Percentiles rank a stretch among this genome's conserved stretches.
Conservation (phyloP, 2,113 vertebrate species). For the Rhinoderma darwinii region DNA sequence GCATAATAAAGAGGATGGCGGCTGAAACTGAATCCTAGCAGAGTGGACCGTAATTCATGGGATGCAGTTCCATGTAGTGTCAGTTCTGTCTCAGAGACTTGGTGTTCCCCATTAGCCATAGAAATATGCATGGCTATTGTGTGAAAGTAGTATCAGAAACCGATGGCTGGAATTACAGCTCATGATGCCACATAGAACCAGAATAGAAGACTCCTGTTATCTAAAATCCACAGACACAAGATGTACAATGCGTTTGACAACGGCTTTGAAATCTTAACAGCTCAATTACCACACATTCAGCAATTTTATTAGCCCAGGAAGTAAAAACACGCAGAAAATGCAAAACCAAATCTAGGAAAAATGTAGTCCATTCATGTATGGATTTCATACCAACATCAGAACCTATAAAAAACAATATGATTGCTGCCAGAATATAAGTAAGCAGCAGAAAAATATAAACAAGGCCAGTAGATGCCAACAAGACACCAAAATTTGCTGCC, state of each 20-base stretch:
- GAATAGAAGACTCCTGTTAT: slow-evolving; percentile 25
- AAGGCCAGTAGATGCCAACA: too few species aligned
- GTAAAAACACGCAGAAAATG: too few species aligned
- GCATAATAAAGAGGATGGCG: slow-evolving; percentile 5
- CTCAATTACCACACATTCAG: neutral
- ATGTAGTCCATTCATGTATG: neutral
- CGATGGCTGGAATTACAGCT: slow-evolving; percentile 18
- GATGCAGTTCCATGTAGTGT: slow-evolving; percentile 19
- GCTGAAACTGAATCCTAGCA: neutral
- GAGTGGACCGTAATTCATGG: slow-evolving; percentile 25
- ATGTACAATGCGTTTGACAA: slow-evolving; percentile 8
- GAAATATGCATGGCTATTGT: slow-evolving; percentile 13
- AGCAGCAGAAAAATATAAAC: too few species aligned
- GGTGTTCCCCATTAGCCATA: slow-evolving; percentile 8
- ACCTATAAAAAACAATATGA: too few species aligned
- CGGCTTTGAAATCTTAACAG: neutral
- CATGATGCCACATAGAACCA: neutral
- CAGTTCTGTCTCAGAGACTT: slow-evolving; percentile 1
- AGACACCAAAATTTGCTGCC: too few species aligned
- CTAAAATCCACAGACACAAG: slow-evolving; percentile 27
- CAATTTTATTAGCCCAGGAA: too few species aligned
- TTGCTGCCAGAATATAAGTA: too few species aligned
- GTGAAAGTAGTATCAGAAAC: neutral
- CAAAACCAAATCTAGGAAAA: neutral
- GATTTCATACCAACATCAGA: too few species aligned